These are phyloP conservation scores for Bovichtus diacanthus DNA, from an alignment of 2,797 vertebrate genomes.

Conservation along the genomic window DNA sequence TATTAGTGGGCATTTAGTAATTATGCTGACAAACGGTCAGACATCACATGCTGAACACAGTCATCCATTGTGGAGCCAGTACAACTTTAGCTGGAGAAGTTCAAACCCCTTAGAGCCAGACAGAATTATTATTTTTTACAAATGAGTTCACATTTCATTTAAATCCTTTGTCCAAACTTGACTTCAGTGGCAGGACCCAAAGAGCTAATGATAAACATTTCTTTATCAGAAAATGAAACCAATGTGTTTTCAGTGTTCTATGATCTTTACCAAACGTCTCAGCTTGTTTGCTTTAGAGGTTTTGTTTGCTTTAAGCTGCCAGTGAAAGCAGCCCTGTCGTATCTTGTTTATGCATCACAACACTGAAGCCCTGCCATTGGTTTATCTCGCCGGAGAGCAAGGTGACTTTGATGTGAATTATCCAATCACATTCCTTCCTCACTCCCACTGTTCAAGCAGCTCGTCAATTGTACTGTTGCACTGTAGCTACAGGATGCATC, in stretches of 20 bases:
- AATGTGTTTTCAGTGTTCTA: slow-evolving; percentile 38
- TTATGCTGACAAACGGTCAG: slow-evolving; percentile 28
- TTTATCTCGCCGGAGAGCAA: slow-evolving; percentile 74
- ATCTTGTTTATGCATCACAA: slow-evolving; percentile 67
- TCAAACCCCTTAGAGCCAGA: slow-evolving; percentile 20
- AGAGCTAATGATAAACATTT: slow-evolving; percentile 63
- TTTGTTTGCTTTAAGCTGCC: slow-evolving; percentile 76
- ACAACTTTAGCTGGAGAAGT: slow-evolving; percentile 12
- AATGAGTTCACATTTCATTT: slow-evolving; percentile 43
- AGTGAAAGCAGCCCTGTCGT: slow-evolving; percentile 44
- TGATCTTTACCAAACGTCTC: slow-evolving; percentile 68
- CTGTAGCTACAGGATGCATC: slow-evolving; percentile 70
- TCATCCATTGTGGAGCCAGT: slow-evolving; percentile 43
- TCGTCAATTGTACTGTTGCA: slow-evolving; percentile 69
- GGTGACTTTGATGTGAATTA: slow-evolving; percentile 79
- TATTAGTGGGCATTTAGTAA: slow-evolving; percentile 20
- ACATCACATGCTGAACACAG: slow-evolving; percentile 29
- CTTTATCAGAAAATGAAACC: slow-evolving; percentile 52
- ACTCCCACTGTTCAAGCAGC: slow-evolving; percentile 67
- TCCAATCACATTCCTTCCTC: slow-evolving; percentile 80
- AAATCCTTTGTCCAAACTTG: slow-evolving; percentile 51
- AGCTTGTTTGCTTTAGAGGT: slow-evolving; percentile 65
- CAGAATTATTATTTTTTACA: slow-evolving; percentile 68
- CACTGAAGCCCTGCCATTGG: slow-evolving; percentile 73
- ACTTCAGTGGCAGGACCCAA: slow-evolving; percentile 71